phyloP scores from a whole-genome alignment of 2,888 invertebrate species.

The Amitus sp. region DNA sequence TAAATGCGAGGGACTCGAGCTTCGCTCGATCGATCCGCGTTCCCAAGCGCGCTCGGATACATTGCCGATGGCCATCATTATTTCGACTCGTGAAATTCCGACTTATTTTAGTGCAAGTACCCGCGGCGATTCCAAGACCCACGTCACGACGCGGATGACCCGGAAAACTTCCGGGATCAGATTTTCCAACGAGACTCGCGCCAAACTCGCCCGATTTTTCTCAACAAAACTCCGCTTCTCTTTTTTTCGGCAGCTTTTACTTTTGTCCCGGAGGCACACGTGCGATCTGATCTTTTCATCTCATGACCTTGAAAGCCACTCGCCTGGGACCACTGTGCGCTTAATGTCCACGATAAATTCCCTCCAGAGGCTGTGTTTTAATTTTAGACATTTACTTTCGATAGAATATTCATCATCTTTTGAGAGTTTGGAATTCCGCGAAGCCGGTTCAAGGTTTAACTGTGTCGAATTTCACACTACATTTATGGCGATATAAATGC shows the following conservation, averaged over 20 bases:
- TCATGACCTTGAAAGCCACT: conserved; percentile 1
- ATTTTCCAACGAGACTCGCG: too few relatives aligned
- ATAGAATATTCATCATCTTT: background rate
- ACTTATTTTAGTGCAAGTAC: background rate
- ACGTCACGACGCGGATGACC: too few relatives aligned
- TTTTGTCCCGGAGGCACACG: background rate
- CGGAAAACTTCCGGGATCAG: too few relatives aligned
- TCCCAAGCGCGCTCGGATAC: conserved; percentile 21
- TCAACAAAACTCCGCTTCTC: conserved; percentile 11
- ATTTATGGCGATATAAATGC: too few relatives aligned
- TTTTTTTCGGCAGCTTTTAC: background rate
- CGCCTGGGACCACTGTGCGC: background rate
- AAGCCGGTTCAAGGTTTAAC: too few relatives aligned
- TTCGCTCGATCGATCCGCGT: conserved; percentile 48
- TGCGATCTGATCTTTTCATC: background rate
- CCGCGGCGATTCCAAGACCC: too few relatives aligned
- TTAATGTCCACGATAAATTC: background rate
- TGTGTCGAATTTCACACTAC: too few relatives aligned
- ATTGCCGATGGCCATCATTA: conserved; percentile 18
- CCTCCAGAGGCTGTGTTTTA: background rate
- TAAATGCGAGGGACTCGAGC: conserved; percentile 31
- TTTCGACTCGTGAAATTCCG: conserved; percentile 17
- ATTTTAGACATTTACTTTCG: background rate
- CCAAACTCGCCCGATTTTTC: too few relatives aligned
- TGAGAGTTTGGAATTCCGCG: too few relatives aligned